Conservation (phyloP, 2,113 vertebrate genomes). For the Psophia crepitans region DNA sequence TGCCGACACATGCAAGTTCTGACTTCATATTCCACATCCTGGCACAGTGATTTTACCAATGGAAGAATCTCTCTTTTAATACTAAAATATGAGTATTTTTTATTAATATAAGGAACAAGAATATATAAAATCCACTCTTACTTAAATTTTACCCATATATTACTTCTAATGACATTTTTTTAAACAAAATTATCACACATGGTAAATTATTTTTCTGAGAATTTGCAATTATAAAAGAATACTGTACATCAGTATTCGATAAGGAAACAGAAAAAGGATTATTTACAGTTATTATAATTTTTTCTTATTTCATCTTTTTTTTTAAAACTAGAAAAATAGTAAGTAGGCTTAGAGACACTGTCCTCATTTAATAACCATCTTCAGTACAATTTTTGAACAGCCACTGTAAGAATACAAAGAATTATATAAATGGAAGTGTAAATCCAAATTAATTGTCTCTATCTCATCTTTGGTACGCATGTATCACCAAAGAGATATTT, state of each 20-base stretch:
- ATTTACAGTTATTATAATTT: not conserved
- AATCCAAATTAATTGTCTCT: not conserved
- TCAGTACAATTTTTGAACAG: not conserved
- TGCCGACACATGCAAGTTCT: slow-evolving; percentile 91
- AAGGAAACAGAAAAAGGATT: not conserved
- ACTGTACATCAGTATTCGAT: not conserved
- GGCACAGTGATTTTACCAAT: slow-evolving; percentile 88
- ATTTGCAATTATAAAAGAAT: not conserved
- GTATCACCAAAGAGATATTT: not conserved
- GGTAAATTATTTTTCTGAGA: not conserved
- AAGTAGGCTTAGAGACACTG: not conserved
- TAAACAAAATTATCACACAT: not conserved
- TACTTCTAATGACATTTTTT: not conserved
- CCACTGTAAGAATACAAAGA: not conserved
- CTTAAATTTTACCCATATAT: not conserved
- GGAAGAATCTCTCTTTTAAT: slow-evolving; percentile 92
- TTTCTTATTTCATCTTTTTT: not conserved
- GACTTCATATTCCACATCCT: slow-evolving; percentile 91
- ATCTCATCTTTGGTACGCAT: not conserved
- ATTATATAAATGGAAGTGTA: not conserved
- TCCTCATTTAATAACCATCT: not conserved
- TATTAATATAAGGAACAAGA: not conserved
- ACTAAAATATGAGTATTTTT: slow-evolving; percentile 63
- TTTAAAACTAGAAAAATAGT: not conserved
- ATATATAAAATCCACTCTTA: not conserved